Conservation (phyloP, 2,113 vertebrate species). For the Syrmaticus mikado region DNA sequence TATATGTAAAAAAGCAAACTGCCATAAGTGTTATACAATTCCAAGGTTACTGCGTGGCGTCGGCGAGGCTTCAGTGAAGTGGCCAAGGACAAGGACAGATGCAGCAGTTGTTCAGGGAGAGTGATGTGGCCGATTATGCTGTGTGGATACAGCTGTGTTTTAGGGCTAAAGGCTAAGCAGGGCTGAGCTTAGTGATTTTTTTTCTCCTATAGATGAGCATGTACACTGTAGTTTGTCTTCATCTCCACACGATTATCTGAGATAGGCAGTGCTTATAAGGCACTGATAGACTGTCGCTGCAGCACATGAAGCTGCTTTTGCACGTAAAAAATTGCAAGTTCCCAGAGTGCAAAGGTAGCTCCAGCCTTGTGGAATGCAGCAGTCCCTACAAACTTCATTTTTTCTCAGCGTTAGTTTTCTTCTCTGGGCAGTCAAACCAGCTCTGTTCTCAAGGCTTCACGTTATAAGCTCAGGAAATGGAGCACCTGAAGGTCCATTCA, state of each 20-base stretch:
- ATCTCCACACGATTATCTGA: neutral
- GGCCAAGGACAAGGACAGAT: neutral
- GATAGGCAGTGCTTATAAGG: neutral
- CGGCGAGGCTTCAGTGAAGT: neutral
- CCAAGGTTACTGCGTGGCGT: neutral
- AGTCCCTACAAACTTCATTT: neutral
- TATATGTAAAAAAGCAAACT: neutral
- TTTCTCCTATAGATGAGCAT: neutral
- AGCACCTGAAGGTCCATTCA: neutral
- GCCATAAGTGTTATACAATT: fast-evolving
- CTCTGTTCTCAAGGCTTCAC: neutral
- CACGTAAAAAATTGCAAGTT: neutral
- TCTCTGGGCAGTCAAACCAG: neutral
- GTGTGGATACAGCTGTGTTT: neutral
- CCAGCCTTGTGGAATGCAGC: neutral
- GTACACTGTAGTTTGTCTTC: conserved; percentile 14
- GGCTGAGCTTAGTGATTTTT: neutral
- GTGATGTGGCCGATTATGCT: neutral
- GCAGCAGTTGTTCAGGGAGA: neutral
- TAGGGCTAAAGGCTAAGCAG: neutral
- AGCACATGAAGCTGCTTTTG: conserved; percentile 21
- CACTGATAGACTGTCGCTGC: neutral
- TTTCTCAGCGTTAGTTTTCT: neutral
- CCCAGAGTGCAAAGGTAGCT: neutral
- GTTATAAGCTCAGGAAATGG: neutral